Percentiles rank a stretch among this genome's conserved stretches.
Conservation (phyloP, 2,797 vertebrate species). For the Spondyliosoma cantharus region DNA sequence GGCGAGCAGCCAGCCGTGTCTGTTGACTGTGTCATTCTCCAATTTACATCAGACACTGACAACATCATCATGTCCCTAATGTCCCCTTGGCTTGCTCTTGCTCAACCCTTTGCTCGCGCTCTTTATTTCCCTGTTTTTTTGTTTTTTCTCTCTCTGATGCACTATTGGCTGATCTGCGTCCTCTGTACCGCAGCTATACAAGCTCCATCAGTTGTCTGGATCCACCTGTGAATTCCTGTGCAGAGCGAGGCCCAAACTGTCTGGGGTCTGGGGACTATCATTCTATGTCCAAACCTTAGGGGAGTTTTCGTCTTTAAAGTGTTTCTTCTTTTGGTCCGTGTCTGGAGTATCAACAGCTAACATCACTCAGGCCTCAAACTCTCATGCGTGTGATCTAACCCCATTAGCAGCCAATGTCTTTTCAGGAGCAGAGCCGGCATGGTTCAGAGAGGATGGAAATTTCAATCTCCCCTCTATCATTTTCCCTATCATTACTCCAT, state of each 20-base stretch:
- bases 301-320: constrained; percentile 54
- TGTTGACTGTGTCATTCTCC: constrained; percentile 94
- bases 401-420: constrained; percentile 84
- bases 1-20: constrained; percentile 89
- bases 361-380: constrained; percentile 77
- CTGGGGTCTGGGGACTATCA: constrained; percentile 21
- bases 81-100: constrained; percentile 81
- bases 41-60: constrained; percentile 92
- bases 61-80: constrained; percentile 89
- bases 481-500: constrained; percentile 99
- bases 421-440: constrained; percentile 90
- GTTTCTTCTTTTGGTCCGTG: constrained; percentile 28
- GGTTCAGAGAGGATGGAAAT: constrained; percentile 97
- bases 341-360: constrained; percentile 70
- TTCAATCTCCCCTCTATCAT: constrained; percentile 99
- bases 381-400: constrained; percentile 79
- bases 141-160: constrained; percentile 68
- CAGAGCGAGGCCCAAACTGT: constrained; percentile 46
- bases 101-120: constrained; percentile 60
- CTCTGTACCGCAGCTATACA: constrained; percentile 14
- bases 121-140: constrained; percentile 54
- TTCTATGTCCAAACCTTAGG: constrained; percentile 44
- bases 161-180: constrained; percentile 60
- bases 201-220: constrained; percentile 14
- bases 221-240: constrained; percentile 39